phyloP scores from a whole-genome alignment of 1,140 invertebrate genomes.

The Homalodisca vitripennis region DNA sequence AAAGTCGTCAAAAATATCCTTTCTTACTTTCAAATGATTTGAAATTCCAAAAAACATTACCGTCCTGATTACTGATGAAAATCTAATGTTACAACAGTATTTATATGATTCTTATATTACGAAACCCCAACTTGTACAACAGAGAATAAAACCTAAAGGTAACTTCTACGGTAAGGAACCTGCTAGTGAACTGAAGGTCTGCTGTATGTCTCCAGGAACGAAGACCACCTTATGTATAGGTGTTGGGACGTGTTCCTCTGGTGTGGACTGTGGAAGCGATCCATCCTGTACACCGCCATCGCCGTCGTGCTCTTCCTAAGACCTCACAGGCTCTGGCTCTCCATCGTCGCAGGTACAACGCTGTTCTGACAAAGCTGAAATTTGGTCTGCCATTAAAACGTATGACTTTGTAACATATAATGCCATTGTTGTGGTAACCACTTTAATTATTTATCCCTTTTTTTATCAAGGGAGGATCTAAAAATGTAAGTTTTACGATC shows the following conservation, averaged over 20 bases:
- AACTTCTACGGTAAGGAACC: no score
- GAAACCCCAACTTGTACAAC: no score
- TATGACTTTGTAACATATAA: not conserved
- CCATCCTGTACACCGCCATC: conserved; percentile 51
- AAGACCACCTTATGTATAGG: conserved; percentile 46
- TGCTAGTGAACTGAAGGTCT: conserved; percentile 36
- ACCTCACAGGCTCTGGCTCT: conserved; percentile 52
- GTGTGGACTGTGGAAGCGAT: conserved; percentile 53
- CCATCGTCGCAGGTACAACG: conserved; percentile 51
- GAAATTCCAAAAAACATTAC: no score
- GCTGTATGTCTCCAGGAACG: conserved; percentile 49
- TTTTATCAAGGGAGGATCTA: not conserved
- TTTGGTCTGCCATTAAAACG: not conserved
- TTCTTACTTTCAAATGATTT: no score
- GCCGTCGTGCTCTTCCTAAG: conserved; percentile 52
- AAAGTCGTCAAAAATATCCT: no score
- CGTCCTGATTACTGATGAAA: no score
- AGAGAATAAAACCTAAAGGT: no score
- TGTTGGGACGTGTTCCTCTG: conserved; percentile 52
- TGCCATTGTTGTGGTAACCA: not conserved
- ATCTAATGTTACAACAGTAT: no score
- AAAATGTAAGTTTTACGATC: not conserved
- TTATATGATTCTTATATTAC: no score
- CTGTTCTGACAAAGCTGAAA: conserved; percentile 1
- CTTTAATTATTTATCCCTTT: not conserved